These are phyloP conservation scores for Tragelaphus imberbis DNA, from an alignment of 2,113 vertebrate genomes.

Conservation along the genomic window DNA sequence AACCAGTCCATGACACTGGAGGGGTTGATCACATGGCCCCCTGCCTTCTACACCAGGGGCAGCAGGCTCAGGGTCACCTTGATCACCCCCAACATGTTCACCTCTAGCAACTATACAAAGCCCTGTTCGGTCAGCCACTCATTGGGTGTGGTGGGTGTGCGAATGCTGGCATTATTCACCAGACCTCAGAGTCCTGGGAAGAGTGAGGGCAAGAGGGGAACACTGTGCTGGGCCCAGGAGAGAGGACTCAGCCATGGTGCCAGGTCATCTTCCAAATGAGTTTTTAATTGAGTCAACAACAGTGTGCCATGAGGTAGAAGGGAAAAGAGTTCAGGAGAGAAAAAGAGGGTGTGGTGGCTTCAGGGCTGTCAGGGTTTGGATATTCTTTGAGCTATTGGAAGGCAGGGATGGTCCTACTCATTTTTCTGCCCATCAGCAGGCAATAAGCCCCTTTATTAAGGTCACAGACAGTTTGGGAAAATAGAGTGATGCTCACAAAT, in stretches of 20 bases:
- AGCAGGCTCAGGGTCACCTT: conserved; percentile 80
- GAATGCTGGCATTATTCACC: conserved; percentile 82
- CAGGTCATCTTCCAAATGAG: neutral
- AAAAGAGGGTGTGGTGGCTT: neutral
- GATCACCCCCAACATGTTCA: conserved; percentile 79
- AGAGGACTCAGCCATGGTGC: neutral
- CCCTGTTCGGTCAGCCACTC: conserved; percentile 79
- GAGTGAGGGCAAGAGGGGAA: neutral
- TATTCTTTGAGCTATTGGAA: neutral
- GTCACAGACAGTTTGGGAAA: neutral
- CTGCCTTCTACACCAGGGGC: conserved; percentile 73
- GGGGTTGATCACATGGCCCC: conserved; percentile 79
- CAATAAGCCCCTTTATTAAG: neutral
- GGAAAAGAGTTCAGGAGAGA: neutral
- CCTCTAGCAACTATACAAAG: conserved; percentile 73
- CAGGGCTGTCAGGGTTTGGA: neutral
- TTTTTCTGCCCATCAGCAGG: neutral
- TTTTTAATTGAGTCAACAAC: neutral
- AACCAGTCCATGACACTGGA: conserved; percentile 78
- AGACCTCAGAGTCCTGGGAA: conserved; percentile 85
- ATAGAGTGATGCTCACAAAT: neutral
- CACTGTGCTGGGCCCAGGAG: no score
- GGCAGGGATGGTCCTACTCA: neutral
- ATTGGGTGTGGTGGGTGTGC: neutral
- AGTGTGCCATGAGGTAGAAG: neutral